Evolutionary conservation across 2,888 invertebrate genomes (phyloP).

Genomic region (Nasonovia ribisnigri): DNA sequence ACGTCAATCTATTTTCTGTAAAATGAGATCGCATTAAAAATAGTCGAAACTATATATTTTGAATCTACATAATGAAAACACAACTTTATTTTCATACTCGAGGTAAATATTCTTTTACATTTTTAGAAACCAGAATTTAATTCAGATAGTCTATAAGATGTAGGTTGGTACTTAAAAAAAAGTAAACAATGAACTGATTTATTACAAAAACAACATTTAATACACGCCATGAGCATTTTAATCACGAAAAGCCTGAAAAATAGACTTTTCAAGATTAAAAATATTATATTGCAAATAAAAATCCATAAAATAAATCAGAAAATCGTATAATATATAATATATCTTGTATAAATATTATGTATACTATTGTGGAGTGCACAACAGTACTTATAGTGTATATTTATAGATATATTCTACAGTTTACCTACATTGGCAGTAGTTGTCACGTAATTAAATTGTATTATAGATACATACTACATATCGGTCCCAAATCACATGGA

Average conservation of each 20-base stretch:
- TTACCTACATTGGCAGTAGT: background rate
- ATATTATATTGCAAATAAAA: background rate
- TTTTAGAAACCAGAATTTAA: background rate
- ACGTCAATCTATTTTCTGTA: background rate
- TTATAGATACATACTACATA: background rate
- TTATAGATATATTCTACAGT: background rate
- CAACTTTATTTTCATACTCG: background rate
- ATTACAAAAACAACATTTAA: background rate
- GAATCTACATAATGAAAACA: background rate
- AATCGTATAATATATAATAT: background rate
- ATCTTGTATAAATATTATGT: background rate
- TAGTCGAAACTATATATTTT: background rate
- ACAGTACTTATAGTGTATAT: background rate
- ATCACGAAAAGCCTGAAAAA: too few species aligned
- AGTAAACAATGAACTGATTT: background rate
- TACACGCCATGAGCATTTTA: background rate
- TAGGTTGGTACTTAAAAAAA: background rate
- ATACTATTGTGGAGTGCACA: background rate
- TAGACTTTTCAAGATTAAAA: background rate
- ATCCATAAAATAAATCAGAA: background rate
- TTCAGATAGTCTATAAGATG: background rate
- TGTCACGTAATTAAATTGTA: background rate
- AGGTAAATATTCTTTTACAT: background rate
- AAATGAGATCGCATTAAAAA: background rate
- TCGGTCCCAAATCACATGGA: background rate